Evolutionary conservation across 2,113 vertebrate genomes (phyloP).

Genomic region (Sinocyclocheilus rhinocerous): DNA sequence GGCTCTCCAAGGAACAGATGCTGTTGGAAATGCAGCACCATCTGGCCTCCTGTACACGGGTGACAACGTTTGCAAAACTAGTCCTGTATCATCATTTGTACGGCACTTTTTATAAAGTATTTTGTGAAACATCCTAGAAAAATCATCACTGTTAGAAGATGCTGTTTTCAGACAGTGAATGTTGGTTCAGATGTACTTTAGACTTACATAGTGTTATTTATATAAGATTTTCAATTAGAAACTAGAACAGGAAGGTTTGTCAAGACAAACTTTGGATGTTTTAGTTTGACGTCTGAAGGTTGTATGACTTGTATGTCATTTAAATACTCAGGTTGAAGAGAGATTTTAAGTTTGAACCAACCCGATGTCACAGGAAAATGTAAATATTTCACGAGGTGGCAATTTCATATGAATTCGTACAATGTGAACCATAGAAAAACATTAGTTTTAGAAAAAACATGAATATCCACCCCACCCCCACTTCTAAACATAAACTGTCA

Average conservation of each 20-base stretch:
- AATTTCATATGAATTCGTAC: not conserved
- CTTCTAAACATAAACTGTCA: not conserved
- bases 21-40: constrained; percentile 10
- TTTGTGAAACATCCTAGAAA: not conserved
- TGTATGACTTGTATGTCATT: not conserved
- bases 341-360: not conserved
- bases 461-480: not conserved
- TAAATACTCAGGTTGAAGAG: not conserved
- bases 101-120: not conserved
- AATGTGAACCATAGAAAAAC: not conserved
- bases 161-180: not conserved
- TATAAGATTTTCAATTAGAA: not conserved
- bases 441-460: not conserved
- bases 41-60: constrained; percentile 1
- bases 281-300: not conserved
- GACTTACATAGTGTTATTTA: not conserved
- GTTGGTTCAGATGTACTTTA: not conserved
- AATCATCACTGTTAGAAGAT: not conserved
- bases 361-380: not conserved
- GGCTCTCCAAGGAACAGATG: constrained; percentile 3
- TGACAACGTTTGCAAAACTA: constrained; percentile 11
- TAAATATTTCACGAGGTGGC: not conserved
- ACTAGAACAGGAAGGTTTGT: not conserved
- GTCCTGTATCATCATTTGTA: not conserved
- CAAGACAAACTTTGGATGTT: not conserved